Evolutionary conservation across 2,797 vertebrate species (phyloP).

Genomic region (Etheostoma perlongum): DNA sequence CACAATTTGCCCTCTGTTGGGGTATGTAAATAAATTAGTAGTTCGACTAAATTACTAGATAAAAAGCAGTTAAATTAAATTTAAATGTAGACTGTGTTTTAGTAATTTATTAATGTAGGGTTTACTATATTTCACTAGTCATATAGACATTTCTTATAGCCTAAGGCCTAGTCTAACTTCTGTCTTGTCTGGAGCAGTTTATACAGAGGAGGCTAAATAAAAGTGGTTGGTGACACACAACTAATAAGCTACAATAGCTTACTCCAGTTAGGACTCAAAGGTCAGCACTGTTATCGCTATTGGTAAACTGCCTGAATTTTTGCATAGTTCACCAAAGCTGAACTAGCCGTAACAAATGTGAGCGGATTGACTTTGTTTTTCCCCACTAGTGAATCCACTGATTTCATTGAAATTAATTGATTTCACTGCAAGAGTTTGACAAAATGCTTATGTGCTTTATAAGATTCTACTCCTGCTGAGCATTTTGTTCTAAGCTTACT

Average conservation of each 20-base stretch:
- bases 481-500: background rate
- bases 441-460: background rate
- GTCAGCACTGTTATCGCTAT: background rate
- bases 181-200: background rate
- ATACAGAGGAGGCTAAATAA: no score
- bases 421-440: background rate
- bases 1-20: slow-evolving; percentile 10
- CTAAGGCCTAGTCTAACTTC: background rate
- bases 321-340: no score
- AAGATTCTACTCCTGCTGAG: background rate
- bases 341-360: no score
- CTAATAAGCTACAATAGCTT: background rate
- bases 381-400: background rate
- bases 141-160: background rate
- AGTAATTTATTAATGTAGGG: background rate
- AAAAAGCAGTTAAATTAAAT: background rate
- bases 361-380: background rate
- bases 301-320: no score
- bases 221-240: no score
- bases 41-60: background rate
- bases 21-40: background rate
- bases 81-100: background rate
- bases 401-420: background rate
- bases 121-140: background rate
- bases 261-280: background rate